Base-by-base conservation (phyloP, 1,140 invertebrate species). In the Aleiodes sp. region DNA sequence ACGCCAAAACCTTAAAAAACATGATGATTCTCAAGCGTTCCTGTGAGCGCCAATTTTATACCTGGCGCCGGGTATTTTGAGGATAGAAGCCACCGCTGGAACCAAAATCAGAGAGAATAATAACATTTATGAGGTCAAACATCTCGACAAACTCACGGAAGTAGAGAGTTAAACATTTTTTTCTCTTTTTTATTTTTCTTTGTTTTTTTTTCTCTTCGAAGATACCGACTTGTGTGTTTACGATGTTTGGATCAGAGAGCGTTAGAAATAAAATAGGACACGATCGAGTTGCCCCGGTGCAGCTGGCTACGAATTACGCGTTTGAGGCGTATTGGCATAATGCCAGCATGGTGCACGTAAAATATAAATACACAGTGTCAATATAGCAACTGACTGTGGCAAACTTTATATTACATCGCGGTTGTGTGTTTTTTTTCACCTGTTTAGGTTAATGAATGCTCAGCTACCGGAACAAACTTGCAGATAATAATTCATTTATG, bases 291-390 rank as follows among this genome's bases (percentile, higher is more conserved):
- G 41, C n/a, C 14, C 56, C 52, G 57, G 28, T 57, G 28, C 61
- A 72, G 37, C 66, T 68, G 66, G 37, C 66, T 68, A 61, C 10
- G 62, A 33, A 56, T 65, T 69, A 69, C 63, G 62, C 66, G 39
- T 41, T 65, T 62, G 10, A 43, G 33, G 26, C 39, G 68, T 52
- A 52, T 65, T 72, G 71, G 63, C 66, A 19, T 39, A 8, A 2
- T 35, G 66, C 71, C 71, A 72, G 68, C 14, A 61, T 68, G 52
- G 65, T 72, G 71, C 67, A 69, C 60, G 56, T 72, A 35, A 65
- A 72, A 65, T 72, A 72, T 72, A 72, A 72, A 69, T 72, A 69
- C 56, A 65, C 60, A 19, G 67, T 59, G 57, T 46, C 6, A 29
- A 9, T 52, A 43, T 43, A 41, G 14, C 21, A 10, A 6, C 10